Evolutionary conservation across 2,113 vertebrate genomes (phyloP).

Genomic region (Microtus montanus): DNA sequence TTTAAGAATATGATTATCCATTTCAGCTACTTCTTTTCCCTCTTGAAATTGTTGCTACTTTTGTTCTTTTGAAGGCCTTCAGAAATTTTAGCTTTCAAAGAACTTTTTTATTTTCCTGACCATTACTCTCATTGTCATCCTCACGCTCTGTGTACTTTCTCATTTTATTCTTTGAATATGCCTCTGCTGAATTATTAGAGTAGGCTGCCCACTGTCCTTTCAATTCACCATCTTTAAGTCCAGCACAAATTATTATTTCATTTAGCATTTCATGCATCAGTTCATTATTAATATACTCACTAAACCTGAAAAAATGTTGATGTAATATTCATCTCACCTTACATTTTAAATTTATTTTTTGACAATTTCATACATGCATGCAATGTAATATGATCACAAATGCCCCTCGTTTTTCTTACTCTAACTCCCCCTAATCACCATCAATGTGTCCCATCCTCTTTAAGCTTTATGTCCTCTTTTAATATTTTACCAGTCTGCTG

Average conservation of each 20-base stretch:
- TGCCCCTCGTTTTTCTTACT: background rate
- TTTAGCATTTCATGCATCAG: background rate
- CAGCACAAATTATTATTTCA: background rate
- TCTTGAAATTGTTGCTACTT: background rate
- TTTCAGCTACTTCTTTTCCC: background rate
- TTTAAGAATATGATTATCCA: background rate
- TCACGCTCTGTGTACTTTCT: background rate
- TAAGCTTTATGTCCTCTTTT: background rate
- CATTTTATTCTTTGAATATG: background rate
- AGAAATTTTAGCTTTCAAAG: background rate
- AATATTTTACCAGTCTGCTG: background rate
- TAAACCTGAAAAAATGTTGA: background rate
- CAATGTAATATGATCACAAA: background rate
- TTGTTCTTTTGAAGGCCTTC: background rate
- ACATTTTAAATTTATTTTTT: background rate
- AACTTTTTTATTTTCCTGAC: background rate
- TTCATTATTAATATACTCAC: background rate
- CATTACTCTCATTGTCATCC: background rate
- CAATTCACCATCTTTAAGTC: background rate
- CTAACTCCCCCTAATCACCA: background rate
- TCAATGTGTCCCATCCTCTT: background rate
- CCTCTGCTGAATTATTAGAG: background rate
- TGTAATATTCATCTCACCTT: background rate
- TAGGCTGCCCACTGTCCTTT: background rate
- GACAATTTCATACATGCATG: background rate